Evolutionary conservation across 1,140 invertebrate species (phyloP), one percentile per base, ranked within the genome.

Genomic region (Platorchestia sp.): DNA sequence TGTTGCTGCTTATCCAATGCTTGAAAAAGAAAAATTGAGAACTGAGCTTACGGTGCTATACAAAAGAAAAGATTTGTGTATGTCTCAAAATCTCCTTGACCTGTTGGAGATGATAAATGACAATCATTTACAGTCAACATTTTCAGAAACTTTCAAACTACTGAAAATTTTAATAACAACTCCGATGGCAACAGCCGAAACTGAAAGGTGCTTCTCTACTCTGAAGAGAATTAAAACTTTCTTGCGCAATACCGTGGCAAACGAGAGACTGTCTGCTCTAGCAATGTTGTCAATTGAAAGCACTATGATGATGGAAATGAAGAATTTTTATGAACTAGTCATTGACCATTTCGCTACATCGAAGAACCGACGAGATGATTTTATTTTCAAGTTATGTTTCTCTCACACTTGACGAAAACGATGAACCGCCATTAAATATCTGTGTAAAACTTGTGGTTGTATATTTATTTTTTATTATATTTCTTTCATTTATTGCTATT

Each of bases 1-100:
- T 89, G 45, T 87, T 95, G 95, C 43, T 51, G 96, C 96, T 40
- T 96, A 96, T 90, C 95, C 95, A 1, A 95, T 95, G 96, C 86
- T 95, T 93, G 95, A 96, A 95, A 95, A 95, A 96, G 87, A 95
- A 0, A 96, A 95, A 95, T 95, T 96, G 45, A 95, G 90, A 96
- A 96, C 95, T 95, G 96, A 96, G 95, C 96, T 96, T 44, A 95
- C n/a, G 0, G 95, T 96, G 16, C 87, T 96, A n/a, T 95, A 95
- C 91, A 86, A 86, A 40, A 96, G 96, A 95, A 40, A 91, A 95
- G 95, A 96, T 96, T 86, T 96, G 45, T 95, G 51, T 45, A 93
- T 86, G 51, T 96, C 43, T 95, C 6, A 87, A 95, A 95, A 43
- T 19, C 47, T 51, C 51, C 87, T 96, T 75, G 43, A 95, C 27